These are phyloP conservation scores for Strix uralensis DNA, from an alignment of 2,113 vertebrate species.

Conservation along the genomic window DNA sequence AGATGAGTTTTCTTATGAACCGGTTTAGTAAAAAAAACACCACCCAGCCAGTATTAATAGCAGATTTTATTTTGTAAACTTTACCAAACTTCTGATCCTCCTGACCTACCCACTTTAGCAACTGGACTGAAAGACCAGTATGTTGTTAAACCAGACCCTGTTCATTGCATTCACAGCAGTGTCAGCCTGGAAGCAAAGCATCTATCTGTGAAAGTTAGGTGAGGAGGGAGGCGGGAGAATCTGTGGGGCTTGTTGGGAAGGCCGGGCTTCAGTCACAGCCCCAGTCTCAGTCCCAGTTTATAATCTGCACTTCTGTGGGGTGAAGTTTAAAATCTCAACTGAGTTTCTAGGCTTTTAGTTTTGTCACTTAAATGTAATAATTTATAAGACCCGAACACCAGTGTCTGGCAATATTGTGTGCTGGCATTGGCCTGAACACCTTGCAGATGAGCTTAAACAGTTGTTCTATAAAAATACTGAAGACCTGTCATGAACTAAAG, in stretches of 20 bases:
- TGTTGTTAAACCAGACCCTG: background rate
- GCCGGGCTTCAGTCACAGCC: background rate
- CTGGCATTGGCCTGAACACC: background rate
- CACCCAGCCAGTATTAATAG: background rate
- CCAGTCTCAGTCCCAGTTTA: background rate
- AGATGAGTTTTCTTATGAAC: background rate
- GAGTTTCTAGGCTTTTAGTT: background rate
- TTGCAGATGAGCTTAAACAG: background rate
- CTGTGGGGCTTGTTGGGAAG: background rate
- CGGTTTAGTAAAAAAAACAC: background rate
- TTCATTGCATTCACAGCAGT: background rate
- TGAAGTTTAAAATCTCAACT: background rate
- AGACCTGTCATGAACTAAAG: slow-evolving; percentile 4
- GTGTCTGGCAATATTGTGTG: background rate
- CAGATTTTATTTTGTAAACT: background rate
- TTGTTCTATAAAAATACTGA: background rate
- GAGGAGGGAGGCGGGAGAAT: background rate
- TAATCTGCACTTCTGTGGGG: background rate
- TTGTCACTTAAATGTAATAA: background rate
- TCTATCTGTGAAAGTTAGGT: background rate
- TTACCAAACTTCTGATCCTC: background rate
- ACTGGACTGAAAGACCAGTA: background rate
- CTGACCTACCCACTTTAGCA: background rate
- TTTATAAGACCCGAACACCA: background rate
- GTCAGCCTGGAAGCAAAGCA: background rate